Evolutionary conservation across 2,888 invertebrate species (phyloP), one percentile per base, ranked within the genome.

Genomic region (Melanchra persicariae): DNA sequence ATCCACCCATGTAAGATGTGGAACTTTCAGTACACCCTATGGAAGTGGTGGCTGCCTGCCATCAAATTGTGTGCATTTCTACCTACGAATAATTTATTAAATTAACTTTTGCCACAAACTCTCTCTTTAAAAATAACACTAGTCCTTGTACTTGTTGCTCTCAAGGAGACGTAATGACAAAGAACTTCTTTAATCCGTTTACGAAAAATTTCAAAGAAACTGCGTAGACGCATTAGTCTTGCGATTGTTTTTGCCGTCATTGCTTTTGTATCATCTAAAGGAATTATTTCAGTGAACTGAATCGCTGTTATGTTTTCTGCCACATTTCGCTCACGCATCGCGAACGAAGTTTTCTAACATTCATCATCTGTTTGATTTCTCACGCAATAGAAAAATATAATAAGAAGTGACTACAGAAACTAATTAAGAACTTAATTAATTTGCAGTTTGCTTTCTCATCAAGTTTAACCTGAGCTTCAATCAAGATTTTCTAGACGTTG

Each of bases 401-500:
- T 49, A 19, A 22, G 5, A 34, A 52, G 1, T 19, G 9, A 60
- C 52, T 51, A 64, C 30, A 43, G 49, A 37, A 49, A 73, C 19
- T 70, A 60, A 77, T 70, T 74, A 74, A 72, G 40, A 47, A 63
- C 22, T 78, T 71, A 40, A 70, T 73, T 71, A 63, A 67, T 75
- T 68, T 37, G 22, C 51, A 72, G 58, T 76, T 76, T 60, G 62
- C 82, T 85, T 84, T 85, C 85, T 57, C 68, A 71, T 69, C 73
- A 52, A 81, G 81, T 79, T 67, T 61, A 79, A 79, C 72, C 71
- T 67, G 74, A 61, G 65, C 65, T 74, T 57, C 62, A 62, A 77
- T 75, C 82, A 55, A 76, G 79, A 74, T 84, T 82, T 84, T 77
- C 83, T 66, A 63, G 61, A 64, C 70, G 34, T 66, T 82, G 77